Evolutionary conservation across 2,888 invertebrate species (phyloP), one percentile per base, ranked within the genome.

Genomic region (Fragum whitleyi): DNA sequence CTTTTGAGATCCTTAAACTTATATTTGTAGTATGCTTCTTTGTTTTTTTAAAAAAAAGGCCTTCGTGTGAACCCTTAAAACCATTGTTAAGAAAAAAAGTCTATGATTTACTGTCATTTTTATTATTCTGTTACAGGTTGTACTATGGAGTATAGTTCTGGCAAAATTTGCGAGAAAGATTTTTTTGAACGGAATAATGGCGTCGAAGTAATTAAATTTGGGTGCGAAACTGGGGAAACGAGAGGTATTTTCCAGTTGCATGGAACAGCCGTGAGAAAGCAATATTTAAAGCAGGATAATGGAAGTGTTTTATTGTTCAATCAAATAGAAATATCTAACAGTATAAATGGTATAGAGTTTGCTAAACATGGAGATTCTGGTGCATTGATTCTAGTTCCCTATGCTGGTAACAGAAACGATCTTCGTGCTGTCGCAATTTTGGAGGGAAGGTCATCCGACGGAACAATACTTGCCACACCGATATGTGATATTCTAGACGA

Each of bases 281-380:
- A 19, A 23, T 19, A 68, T 47, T 26, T 39, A 16, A 21, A 3
- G 7, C 14, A 28, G 7, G n/a, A 29, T 23, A 47, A 23, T 47
- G 23, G n/a, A 1, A 29, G 47, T 19, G 16, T 68, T 19, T 28
- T 23, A 14, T 42, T 68, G 19, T 29, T 39, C 29, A 68, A 68
- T 2, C 68, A 68, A 26, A 47, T 68, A 19, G 51, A 68, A 51
- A 47, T 68, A 28, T 23, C 19, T 23, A 28, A 26, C 23, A 57
- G 26, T 51, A n/a, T 68, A 47, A 51, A 11, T 2, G 23, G 19
- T 7, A 2, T 9, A n/a, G 19, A 21, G 19, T 68, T 68, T 28
- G 68, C 68, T 5, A 28, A 68, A 26, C 14, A 39, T 14, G 68
- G 68, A 6, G 68, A 68, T 26, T 68, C 68, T 23, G 68, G 68